Conservation (phyloP, 1,140 invertebrate genomes). For the Lasioglossum albipes region DNA sequence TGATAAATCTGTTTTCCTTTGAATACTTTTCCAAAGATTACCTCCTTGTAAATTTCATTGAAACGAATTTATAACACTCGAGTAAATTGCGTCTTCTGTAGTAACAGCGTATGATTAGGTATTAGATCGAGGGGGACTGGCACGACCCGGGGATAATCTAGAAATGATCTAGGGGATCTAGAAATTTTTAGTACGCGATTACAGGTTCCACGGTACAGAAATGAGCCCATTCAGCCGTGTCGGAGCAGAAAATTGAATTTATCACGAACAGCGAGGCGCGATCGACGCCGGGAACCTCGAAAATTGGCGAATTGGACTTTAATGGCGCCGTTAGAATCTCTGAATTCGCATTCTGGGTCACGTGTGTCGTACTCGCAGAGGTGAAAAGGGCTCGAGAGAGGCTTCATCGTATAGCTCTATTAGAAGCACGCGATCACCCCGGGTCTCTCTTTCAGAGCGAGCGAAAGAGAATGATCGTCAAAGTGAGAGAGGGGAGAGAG, state of each 20-base stretch:
- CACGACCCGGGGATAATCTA: no score
- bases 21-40: no score
- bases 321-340: slow-evolving; percentile 27
- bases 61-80: no score
- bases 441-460: slow-evolving; percentile 14
- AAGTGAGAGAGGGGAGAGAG: background rate
- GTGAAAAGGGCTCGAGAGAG: slow-evolving; percentile 51
- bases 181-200: background rate
- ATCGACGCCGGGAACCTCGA: slow-evolving; percentile 5
- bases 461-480: background rate
- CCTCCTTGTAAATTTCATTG: no score
- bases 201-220: background rate
- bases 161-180: no score
- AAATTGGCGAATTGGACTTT: slow-evolving; percentile 25
- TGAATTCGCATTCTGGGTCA: slow-evolving; percentile 54
- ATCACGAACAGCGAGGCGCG: background rate
- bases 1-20: no score
- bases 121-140: no score
- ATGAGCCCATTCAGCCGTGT: background rate
- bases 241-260: slow-evolving; percentile 1
- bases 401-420: slow-evolving; percentile 56
- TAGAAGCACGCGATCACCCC: slow-evolving; percentile 51
- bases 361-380: slow-evolving; percentile 48
- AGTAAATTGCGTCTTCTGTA: no score
- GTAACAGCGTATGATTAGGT: no score